These are phyloP conservation scores for Drosophila cracens DNA, from an alignment of 2,888 invertebrate genomes.

Conservation along the genomic window DNA sequence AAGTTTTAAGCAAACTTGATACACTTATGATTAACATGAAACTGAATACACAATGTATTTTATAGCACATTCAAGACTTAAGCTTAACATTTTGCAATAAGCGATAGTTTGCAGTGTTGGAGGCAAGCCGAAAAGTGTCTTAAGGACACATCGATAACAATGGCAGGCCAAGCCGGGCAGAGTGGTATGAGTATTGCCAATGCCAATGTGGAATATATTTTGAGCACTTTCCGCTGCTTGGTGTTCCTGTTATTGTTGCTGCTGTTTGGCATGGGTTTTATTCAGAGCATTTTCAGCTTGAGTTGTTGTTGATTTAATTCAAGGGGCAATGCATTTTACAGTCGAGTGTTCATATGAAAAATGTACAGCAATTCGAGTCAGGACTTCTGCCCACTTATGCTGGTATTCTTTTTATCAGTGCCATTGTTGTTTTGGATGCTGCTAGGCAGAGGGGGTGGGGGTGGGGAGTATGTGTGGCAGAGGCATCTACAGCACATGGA, in stretches of 20 bases:
- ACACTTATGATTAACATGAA: not conserved
- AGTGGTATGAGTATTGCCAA: constrained; percentile 25
- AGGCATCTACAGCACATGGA: constrained; percentile 8
- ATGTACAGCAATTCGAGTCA: constrained; percentile 65
- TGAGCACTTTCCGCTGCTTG: constrained; percentile 36
- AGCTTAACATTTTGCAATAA: not conserved
- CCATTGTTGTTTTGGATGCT: constrained; percentile 42
- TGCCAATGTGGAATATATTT: constrained; percentile 46
- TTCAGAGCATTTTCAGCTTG: constrained; percentile 59
- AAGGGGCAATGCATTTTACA: constrained; percentile 78
- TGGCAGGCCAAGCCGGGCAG: constrained; percentile 10
- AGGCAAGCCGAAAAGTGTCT: constrained; percentile 9
- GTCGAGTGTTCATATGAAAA: constrained; percentile 74
- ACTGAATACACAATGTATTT: not conserved
- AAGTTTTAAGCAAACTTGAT: too few relatives aligned
- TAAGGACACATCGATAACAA: constrained; percentile 32
- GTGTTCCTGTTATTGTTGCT: constrained; percentile 29
- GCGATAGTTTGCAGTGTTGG: not conserved
- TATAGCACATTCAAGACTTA: too few relatives aligned
- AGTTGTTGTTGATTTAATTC: constrained; percentile 80
- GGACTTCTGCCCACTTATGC: constrained; percentile 61
- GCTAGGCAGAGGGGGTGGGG: not conserved
- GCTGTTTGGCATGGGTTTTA: constrained; percentile 18
- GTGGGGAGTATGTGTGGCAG: not conserved
- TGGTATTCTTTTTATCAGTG: constrained; percentile 62